A percentile compares a stretch with the other conserved stretches of the same genome.
Conservation (phyloP, 2,888 invertebrate species). For the Carcina quercana region DNA sequence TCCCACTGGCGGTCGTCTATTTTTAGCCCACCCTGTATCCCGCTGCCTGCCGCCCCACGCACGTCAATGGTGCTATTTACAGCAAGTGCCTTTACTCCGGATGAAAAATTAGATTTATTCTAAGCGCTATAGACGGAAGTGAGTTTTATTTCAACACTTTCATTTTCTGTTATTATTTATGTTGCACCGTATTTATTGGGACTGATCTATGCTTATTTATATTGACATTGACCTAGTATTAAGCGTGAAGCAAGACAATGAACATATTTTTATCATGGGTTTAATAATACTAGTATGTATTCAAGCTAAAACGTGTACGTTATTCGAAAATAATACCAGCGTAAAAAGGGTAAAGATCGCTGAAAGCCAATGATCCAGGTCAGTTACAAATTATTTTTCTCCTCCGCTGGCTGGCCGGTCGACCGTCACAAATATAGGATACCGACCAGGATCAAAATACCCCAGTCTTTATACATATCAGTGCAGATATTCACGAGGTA, state of each 20-base stretch:
- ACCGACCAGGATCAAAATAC: conserved; percentile 15
- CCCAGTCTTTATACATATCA: not conserved
- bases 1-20: conserved; percentile 62
- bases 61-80: conserved; percentile 62
- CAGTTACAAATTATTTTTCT: conserved; percentile 18
- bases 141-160: not conserved
- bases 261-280: too few species aligned
- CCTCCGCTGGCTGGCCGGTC: conserved; percentile 10
- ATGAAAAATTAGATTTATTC: conserved; percentile 1
- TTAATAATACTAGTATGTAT: too few species aligned
- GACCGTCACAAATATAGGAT: conserved; percentile 15
- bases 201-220: too few species aligned
- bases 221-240: too few species aligned
- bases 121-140: not conserved
- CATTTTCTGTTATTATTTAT: too few species aligned
- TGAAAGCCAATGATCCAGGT: conserved; percentile 12
- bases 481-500: not conserved
- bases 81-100: conserved; percentile 27
- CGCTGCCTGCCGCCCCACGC: conserved; percentile 25
- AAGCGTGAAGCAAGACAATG: too few species aligned
- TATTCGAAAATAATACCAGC: too few species aligned
- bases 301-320: not conserved
- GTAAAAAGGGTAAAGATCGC: too few species aligned
- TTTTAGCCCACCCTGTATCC: conserved; percentile 40
- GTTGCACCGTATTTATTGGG: too few species aligned